Evolutionary conservation across 2,797 vertebrate genomes (phyloP), one percentile per base, ranked within the genome.

Genomic region (Sebastes melanostomus): DNA sequence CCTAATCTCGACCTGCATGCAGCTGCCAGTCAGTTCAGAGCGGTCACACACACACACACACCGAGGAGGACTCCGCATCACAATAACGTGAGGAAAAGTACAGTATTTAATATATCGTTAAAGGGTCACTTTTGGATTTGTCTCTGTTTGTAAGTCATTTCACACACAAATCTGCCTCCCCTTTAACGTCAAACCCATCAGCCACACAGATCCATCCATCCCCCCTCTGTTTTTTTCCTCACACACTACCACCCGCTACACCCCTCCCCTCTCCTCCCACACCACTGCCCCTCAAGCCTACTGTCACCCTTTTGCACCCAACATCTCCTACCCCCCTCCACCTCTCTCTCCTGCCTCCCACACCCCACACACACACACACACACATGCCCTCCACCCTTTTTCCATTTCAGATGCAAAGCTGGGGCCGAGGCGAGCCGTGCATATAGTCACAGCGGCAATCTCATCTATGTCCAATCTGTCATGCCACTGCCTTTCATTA

Each of bases 391-490:
- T 75, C 88, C 89, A 83, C 84, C 90, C 86, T 92, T 93, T 66
- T 92, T 90, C 94, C 93, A 85, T 96, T 95, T 95, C 91, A 90
- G 92, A 95, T 96, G 93, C 94, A 96, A 96, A 96, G 93, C 93
- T 85, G 90, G 88, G 93, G 89, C 92, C 91, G 92, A 93, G 87
- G 94, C 91, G 90, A 92, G 84, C 83, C 91, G 90, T 96, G 91
- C 93, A 95, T 96, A 97, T 95, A 96, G 95, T 94, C 92, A 93
- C 93, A 94, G 93, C 92, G 85, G 94, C 96, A 93, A 96, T 96
- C 93, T 96, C 95, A 96, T 96, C 96, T 96, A 96, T 97, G 96
- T 97, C 96, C 96, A 96, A 93, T 96, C 95, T 96, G 95, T 94
- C 94, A 94, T 94, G 95, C 89, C 93, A 93, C 93, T 93, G 94